A percentile compares a stretch with the other conserved stretches of the same genome.
Evolutionary conservation across 2,888 invertebrate genomes (phyloP).

Genomic region (Macaria notata): DNA sequence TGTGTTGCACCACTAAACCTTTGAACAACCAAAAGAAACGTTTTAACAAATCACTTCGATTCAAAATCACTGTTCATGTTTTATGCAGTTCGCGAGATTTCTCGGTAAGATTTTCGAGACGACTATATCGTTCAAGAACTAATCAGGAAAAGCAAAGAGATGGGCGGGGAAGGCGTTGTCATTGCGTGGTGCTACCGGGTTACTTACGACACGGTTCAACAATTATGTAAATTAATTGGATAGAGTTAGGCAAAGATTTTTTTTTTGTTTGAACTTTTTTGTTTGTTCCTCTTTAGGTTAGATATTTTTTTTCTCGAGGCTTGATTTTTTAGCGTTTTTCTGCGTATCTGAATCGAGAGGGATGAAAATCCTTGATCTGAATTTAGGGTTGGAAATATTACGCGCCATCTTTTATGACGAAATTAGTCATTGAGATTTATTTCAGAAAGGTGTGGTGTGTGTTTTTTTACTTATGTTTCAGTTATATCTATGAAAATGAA

Average conservation of each 20-base stretch:
- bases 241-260: background rate
- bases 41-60: conserved; percentile 18
- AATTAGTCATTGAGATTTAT: no score
- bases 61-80: conserved; percentile 13
- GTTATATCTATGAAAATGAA: no score
- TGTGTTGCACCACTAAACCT: conserved; percentile 31
- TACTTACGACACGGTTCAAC: conserved; percentile 27
- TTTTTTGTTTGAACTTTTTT: background rate
- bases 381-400: no score
- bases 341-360: no score
- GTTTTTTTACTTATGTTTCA: no score
- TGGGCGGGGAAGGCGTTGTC: conserved; percentile 41
- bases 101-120: conserved; percentile 25
- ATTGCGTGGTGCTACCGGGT: conserved; percentile 48
- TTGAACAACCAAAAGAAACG: conserved; percentile 50
- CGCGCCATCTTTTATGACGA: no score
- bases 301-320: no score
- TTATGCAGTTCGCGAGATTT: conserved; percentile 24
- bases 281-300: no score
- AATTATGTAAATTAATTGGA: conserved; percentile 1
- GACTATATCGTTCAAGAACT: conserved; percentile 49
- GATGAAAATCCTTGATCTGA: no score
- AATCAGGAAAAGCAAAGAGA: conserved; percentile 54
- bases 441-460: no score
- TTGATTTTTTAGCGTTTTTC: no score